A percentile compares a stretch with the other conserved stretches of the same genome.
Evolutionary conservation across 2,888 invertebrate genomes (phyloP).

Genomic region (Automeris io): DNA sequence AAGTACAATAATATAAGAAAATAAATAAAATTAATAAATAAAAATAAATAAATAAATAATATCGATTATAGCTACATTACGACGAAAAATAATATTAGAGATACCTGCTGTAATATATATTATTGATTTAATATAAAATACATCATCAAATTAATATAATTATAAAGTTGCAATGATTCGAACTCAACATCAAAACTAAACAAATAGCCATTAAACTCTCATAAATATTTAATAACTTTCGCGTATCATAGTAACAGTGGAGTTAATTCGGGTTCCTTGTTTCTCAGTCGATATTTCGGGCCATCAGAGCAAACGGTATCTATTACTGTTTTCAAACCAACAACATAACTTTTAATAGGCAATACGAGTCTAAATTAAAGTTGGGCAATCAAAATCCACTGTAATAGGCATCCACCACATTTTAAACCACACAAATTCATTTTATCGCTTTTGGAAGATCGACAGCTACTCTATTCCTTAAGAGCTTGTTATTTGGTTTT

Average conservation of each 20-base stretch:
- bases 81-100: no score
- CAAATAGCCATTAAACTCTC: not conserved
- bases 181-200: not conserved
- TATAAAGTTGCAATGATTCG: not conserved
- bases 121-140: not conserved
- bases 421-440: constrained; percentile 26
- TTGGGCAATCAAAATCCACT: constrained; percentile 16
- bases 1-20: no score
- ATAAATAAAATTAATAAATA: no score
- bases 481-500: constrained; percentile 3
- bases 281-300: constrained; percentile 4
- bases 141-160: not conserved
- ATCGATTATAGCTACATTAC: no score
- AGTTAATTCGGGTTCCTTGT: not conserved
- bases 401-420: constrained; percentile 21
- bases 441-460: constrained; percentile 21
- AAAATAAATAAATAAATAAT: no score
- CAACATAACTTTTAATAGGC: constrained; percentile 18
- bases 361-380: constrained; percentile 14
- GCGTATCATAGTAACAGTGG: not conserved
- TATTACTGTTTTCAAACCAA: constrained; percentile 14
- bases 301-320: not conserved
- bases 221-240: constrained; percentile 1
- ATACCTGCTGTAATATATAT: no score
- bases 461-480: constrained; percentile 1